Evolutionary conservation across 92 coral and sea anemone species (phyloP).

Genomic region (Meandrina meandrites): DNA sequence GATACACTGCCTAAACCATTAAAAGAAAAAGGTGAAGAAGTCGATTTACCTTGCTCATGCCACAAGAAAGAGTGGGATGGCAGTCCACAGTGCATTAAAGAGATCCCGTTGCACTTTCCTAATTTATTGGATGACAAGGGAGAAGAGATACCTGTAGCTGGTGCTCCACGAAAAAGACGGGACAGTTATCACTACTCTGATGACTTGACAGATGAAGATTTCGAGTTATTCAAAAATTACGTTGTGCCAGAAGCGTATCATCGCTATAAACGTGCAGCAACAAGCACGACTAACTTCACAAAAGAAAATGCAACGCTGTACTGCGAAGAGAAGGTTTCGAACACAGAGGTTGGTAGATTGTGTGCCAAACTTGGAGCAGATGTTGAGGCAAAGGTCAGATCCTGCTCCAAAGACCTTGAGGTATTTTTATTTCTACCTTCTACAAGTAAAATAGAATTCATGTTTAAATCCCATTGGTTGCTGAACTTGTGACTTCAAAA

Average conservation of each 20-base stretch:
- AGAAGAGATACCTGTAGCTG: neutral
- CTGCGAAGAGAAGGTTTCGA: neutral
- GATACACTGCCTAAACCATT: too few relatives aligned
- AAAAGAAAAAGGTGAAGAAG: too few relatives aligned
- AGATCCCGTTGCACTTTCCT: neutral
- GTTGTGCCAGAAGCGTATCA: neutral
- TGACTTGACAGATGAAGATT: neutral
- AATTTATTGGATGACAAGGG: neutral
- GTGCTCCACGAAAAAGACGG: neutral
- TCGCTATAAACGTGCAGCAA: neutral
- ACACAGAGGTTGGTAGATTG: neutral
- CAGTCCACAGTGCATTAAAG: neutral
- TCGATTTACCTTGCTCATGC: too few relatives aligned
- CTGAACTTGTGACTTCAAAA: too few relatives aligned
- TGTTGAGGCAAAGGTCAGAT: neutral
- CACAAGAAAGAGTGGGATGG: too few relatives aligned
- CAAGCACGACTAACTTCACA: neutral
- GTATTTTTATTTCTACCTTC: too few relatives aligned
- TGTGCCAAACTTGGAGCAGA: neutral
- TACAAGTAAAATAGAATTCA: too few relatives aligned
- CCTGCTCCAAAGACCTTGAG: neutral
- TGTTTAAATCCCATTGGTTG: too few relatives aligned
- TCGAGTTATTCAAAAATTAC: neutral
- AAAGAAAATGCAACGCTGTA: conserved; percentile 7
- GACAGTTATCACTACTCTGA: neutral